Evolutionary conservation across 2,888 invertebrate species (phyloP).

Genomic region (Cataglyphis altisquamis): DNA sequence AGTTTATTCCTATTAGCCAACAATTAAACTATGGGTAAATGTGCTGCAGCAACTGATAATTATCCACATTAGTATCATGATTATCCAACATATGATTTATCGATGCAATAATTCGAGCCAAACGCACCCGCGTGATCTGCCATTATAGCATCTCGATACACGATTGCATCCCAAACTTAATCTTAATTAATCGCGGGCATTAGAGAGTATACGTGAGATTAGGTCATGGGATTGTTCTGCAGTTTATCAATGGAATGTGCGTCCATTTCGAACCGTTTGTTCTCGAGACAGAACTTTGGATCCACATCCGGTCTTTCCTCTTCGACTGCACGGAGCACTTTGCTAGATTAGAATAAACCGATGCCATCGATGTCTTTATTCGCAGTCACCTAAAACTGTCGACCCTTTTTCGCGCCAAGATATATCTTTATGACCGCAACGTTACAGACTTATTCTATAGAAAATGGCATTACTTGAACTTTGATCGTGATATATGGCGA

Average conservation of each 20-base stretch:
- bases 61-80: background rate
- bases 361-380: conserved; percentile 56
- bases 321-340: conserved; percentile 41
- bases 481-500: conserved; percentile 41
- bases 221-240: conserved; percentile 25
- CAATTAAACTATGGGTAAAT: background rate
- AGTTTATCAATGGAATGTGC: conserved; percentile 54
- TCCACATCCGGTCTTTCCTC: conserved; percentile 14
- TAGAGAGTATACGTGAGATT: conserved; percentile 34
- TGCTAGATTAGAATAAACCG: conserved; percentile 60
- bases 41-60: background rate
- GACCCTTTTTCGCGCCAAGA: conserved; percentile 42
- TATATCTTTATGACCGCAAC: conserved; percentile 57
- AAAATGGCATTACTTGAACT: conserved; percentile 52
- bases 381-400: conserved; percentile 54
- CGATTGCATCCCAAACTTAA: conserved; percentile 48
- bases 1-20: background rate
- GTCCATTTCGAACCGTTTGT: conserved; percentile 42
- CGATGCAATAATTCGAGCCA: background rate
- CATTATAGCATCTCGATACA: conserved; percentile 30
- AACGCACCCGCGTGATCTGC: conserved; percentile 18
- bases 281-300: conserved; percentile 26
- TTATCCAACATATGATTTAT: background rate
- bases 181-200: conserved; percentile 57
- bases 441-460: conserved; percentile 36